Evolutionary conservation across 2,113 vertebrate species (phyloP).

Genomic region (Progne subis): DNA sequence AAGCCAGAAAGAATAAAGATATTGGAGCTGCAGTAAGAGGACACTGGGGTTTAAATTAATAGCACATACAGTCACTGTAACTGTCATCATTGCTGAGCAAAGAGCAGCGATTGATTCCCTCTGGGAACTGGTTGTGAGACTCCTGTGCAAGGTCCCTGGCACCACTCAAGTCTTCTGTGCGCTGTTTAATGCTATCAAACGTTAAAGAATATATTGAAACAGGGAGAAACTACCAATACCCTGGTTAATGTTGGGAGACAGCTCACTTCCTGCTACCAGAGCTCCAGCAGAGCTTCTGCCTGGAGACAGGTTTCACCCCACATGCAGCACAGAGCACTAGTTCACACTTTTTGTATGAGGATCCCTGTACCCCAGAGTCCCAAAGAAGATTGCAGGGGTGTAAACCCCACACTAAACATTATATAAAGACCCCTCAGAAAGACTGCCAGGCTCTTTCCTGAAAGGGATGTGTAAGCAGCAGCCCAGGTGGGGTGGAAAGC

Average conservation of each 20-base stretch:
- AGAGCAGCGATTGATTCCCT: not conserved
- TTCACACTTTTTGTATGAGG: not conserved
- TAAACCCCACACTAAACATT: not conserved
- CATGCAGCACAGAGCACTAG: not conserved
- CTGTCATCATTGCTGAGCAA: not conserved
- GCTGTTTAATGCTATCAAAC: not conserved
- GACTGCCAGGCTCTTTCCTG: not conserved
- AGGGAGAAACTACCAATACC: not conserved
- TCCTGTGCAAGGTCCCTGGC: not conserved
- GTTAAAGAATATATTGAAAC: not conserved
- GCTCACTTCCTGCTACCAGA: not conserved
- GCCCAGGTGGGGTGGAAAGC: not conserved
- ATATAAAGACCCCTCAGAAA: not conserved
- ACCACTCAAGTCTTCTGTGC: not conserved
- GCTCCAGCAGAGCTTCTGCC: not conserved
- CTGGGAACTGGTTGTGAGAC: not conserved
- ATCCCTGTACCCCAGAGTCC: not conserved
- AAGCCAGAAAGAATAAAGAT: not conserved
- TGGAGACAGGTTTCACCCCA: not conserved
- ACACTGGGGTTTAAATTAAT: not conserved
- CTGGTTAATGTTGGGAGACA: not conserved
- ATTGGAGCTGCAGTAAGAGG: not conserved
- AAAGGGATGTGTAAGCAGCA: not conserved
- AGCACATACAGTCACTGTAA: not conserved
- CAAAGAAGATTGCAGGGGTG: not conserved